Evolutionary conservation across 2,888 invertebrate genomes (phyloP).

Genomic region (Trissolcus brochymenae): DNA sequence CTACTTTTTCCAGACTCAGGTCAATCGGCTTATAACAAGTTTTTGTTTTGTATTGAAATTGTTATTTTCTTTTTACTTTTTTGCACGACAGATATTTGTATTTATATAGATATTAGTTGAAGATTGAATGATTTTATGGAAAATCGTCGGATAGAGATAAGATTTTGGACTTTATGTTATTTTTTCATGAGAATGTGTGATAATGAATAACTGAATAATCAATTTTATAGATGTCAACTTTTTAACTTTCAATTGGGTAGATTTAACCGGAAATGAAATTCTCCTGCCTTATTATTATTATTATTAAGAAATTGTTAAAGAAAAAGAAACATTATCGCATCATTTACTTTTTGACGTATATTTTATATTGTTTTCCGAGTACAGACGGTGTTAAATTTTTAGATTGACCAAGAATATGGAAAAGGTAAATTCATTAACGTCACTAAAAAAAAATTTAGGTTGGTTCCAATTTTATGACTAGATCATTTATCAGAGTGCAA

Average conservation of each 20-base stretch:
- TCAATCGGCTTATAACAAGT: conserved; percentile 19
- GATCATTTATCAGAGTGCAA: conserved; percentile 5
- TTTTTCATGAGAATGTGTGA: neutral
- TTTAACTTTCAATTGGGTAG: no score
- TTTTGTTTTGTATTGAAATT: conserved; percentile 9
- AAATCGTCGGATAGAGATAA: neutral
- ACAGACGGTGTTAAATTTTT: conserved; percentile 22
- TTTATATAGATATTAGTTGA: neutral
- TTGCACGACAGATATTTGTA: neutral
- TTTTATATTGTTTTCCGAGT: conserved; percentile 9
- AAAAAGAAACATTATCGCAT: conserved; percentile 26
- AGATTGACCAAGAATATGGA: conserved; percentile 2
- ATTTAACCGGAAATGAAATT: conserved; percentile 19
- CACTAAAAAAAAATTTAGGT: conserved; percentile 9
- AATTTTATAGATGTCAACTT: no score
- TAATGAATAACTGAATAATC: no score
- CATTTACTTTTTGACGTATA: conserved; percentile 20
- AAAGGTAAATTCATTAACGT: conserved; percentile 15
- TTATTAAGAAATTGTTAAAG: conserved; percentile 33
- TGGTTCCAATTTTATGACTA: neutral
- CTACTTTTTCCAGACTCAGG: conserved; percentile 28
- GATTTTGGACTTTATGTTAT: neutral
- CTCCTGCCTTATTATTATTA: conserved; percentile 15
- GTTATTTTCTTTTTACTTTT: neutral
- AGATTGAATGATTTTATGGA: neutral